Evolutionary conservation across 2,888 invertebrate genomes (phyloP).

Genomic region (Patella caerulea): DNA sequence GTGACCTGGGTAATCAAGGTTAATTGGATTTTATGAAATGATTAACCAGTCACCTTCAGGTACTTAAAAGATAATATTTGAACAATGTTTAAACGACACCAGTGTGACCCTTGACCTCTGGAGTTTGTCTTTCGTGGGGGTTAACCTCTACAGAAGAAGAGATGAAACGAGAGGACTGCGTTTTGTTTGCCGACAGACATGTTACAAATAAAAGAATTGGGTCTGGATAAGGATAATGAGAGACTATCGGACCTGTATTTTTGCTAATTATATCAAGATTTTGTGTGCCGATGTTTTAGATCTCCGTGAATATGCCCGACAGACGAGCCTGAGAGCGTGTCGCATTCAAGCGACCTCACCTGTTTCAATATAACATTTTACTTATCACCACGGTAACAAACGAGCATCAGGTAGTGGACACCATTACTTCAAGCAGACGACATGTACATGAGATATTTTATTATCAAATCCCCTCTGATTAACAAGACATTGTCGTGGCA

Average conservation of each 20-base stretch:
- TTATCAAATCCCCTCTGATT: slow-evolving; percentile 2
- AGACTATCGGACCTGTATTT: not conserved
- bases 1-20: too few relatives aligned
- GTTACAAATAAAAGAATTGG: not conserved
- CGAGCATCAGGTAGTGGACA: not conserved
- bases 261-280: too few relatives aligned
- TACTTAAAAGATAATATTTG: too few relatives aligned
- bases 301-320: too few relatives aligned
- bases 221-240: not conserved
- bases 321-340: too few relatives aligned
- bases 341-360: not conserved
- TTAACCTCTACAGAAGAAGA: not conserved
- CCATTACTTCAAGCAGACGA: not conserved
- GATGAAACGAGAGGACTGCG: not conserved
- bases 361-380: slow-evolving; percentile 1
- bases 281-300: too few relatives aligned
- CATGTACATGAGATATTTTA: slow-evolving; percentile 1
- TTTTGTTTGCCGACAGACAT: slow-evolving; percentile 4
- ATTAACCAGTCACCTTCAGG: too few relatives aligned
- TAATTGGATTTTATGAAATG: too few relatives aligned
- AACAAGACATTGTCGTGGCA: not conserved
- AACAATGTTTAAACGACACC: too few relatives aligned
- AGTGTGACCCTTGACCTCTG: too few relatives aligned
- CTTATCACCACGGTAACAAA: not conserved
- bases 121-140: too few relatives aligned